Evolutionary conservation across 2,113 vertebrate species (phyloP).

Genomic region (Cavia aperea): DNA sequence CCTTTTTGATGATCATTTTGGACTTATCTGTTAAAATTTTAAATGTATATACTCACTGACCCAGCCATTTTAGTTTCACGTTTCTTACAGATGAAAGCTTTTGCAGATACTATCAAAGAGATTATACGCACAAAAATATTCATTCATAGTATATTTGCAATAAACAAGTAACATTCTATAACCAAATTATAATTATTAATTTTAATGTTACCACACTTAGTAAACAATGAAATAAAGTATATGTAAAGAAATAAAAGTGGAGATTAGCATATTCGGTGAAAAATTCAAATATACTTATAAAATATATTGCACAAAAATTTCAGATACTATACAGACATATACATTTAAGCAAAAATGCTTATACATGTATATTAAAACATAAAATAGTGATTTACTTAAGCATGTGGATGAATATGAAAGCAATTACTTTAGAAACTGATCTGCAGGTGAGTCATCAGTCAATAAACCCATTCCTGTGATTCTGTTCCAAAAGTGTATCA

Average conservation of each 20-base stretch:
- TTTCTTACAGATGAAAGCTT: not conserved
- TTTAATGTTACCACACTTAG: not conserved
- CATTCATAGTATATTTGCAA: not conserved
- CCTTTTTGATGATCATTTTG: not conserved
- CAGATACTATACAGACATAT: not conserved
- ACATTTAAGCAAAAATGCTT: not conserved
- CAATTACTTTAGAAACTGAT: not conserved
- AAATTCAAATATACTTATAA: not conserved
- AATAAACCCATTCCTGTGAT: not conserved
- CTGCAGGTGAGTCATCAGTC: not conserved
- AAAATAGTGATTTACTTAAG: not conserved
- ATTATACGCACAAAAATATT: not conserved
- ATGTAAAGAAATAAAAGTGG: not conserved
- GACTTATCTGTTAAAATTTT: not conserved
- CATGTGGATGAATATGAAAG: not conserved
- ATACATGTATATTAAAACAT: not conserved
- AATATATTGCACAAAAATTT: not conserved
- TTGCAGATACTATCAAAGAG: not conserved
- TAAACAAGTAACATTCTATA: not conserved
- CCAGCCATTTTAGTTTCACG: not conserved
- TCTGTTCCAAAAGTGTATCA: not conserved
- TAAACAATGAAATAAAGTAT: not conserved
- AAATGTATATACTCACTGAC: not conserved
- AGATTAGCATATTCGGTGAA: not conserved
- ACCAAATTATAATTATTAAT: not conserved